phyloP scores from a whole-genome alignment of 1,140 invertebrate species.

The Pseudomyrmex flavicornis region DNA sequence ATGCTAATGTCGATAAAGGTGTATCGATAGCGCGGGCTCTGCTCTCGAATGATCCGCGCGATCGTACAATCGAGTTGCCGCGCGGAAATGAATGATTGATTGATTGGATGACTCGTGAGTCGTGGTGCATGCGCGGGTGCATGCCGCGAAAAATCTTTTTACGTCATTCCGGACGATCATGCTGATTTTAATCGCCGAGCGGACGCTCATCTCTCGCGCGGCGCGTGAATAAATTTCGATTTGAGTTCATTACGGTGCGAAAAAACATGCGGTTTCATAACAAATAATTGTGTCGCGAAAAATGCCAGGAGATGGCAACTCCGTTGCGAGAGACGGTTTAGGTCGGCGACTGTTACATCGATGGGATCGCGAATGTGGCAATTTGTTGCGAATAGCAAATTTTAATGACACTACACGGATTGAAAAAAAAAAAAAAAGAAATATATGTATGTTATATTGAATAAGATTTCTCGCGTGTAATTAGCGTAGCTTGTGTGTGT shows the following conservation, averaged over 20 bases:
- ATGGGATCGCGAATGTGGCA: neutral
- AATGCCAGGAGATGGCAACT: neutral
- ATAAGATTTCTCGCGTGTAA: too few relatives aligned
- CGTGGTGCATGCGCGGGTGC: constrained; percentile 32
- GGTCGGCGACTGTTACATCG: neutral
- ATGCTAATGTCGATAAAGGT: constrained; percentile 65
- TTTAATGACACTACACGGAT: neutral
- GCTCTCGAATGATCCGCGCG: constrained; percentile 61
- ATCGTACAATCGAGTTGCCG: constrained; percentile 79
- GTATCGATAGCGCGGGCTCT: constrained; percentile 73
- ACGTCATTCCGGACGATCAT: constrained; percentile 73
- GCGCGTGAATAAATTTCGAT: constrained; percentile 23
- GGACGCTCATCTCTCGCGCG: too few relatives aligned
- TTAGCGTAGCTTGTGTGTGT: too few relatives aligned
- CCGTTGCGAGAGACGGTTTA: neutral
- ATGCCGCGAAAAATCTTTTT: constrained; percentile 43
- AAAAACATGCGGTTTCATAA: constrained; percentile 29
- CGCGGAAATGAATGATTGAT: constrained; percentile 80
- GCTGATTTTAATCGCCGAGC: constrained; percentile 56
- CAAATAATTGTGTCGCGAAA: constrained; percentile 37
- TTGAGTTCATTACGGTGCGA: neutral
- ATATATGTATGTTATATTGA: too few relatives aligned
- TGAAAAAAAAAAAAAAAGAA: neutral
- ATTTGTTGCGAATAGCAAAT: neutral
- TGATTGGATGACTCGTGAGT: constrained; percentile 73